Base-by-base conservation (phyloP, 2,797 vertebrate species). In the Adrianichthys oophorus region DNA sequence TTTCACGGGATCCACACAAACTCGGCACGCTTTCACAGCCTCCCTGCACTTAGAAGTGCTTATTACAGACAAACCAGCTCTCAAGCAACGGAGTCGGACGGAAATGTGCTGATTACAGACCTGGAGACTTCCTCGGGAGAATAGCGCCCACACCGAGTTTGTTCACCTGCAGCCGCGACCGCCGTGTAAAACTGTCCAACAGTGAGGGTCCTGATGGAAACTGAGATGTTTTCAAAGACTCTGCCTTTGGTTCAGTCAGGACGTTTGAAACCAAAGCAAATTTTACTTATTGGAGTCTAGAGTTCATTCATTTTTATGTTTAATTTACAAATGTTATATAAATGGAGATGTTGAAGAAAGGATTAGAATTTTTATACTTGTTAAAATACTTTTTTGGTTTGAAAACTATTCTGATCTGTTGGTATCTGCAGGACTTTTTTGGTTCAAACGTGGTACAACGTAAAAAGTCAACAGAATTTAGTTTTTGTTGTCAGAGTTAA, bases 81-180 rank as follows among this genome's bases (percentile, higher is more conserved):
- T 2, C 92, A 94, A 0, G 58, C 83, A 21, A 67, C 87, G 23
- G 82, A 92, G 77, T 85, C 92, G 0, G 95, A 98, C 61, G 95
- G 94, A 82, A 95, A 92, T 21, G 92, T 96, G 64, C 92, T 98
- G 56, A 96, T 98, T 77, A 90, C 93, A 52, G 93, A 95, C 62
- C 83, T 95, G 79, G 94, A 96, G 63, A 82, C 82, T 77, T 91
- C 83, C 37, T 81, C 90, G 5, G 87, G 85, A 56, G 91, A 93
- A 65, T 92, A 93, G 68, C 58, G 29, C 16, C 17, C 4, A 26
- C 1, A 26, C 32, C 51, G 32, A 41, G 4, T 43, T 18, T 53
- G 16, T 56, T 46, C 18, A 61, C 49, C 56, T 48, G 65, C 61
- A 26, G 77, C 66, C 69, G 58, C 7, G 15, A 64, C 44, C 24